phyloP scores from a whole-genome alignment of 2,888 invertebrate species.

The Gryllus longicercus region DNA sequence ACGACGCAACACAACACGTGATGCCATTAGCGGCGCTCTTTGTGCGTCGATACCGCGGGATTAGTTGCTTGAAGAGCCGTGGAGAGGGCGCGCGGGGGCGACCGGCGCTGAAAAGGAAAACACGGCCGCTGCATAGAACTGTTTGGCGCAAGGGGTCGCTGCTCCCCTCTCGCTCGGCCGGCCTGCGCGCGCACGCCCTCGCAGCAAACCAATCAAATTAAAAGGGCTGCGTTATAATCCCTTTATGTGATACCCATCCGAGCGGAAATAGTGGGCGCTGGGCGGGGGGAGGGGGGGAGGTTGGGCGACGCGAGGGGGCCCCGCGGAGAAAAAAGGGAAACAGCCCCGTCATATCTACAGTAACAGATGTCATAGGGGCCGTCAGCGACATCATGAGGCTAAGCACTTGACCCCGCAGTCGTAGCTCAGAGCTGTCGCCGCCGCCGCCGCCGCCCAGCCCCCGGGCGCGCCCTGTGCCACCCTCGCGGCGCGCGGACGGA shows the following conservation, averaged over 20 bases:
- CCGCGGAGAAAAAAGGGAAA: background rate
- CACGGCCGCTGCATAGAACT: too few relatives aligned
- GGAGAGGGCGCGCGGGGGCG: background rate
- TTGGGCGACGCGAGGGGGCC: background rate
- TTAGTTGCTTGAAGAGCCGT: background rate
- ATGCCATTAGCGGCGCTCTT: background rate
- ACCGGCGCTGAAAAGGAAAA: too few relatives aligned
- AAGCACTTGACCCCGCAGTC: background rate
- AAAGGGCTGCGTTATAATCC: slow-evolving; percentile 17
- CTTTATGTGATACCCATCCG: slow-evolving; percentile 17
- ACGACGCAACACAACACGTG: background rate
- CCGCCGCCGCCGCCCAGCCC: background rate
- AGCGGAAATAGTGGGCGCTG: background rate
- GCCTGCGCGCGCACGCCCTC: background rate
- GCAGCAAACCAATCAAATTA: slow-evolving; percentile 4
- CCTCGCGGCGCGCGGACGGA: background rate
- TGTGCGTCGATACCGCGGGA: background rate
- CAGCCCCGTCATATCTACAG: slow-evolving; percentile 8
- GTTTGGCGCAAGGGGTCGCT: too few relatives aligned
- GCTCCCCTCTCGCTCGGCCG: too few relatives aligned
- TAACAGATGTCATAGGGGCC: slow-evolving; percentile 17
- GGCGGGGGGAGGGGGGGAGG: background rate
- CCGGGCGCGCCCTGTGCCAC: background rate
- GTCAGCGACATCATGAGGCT: slow-evolving; percentile 17
- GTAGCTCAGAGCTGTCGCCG: background rate